Base-by-base conservation (phyloP, 2,797 vertebrate genomes). In the Sebastes nivosus region DNA sequence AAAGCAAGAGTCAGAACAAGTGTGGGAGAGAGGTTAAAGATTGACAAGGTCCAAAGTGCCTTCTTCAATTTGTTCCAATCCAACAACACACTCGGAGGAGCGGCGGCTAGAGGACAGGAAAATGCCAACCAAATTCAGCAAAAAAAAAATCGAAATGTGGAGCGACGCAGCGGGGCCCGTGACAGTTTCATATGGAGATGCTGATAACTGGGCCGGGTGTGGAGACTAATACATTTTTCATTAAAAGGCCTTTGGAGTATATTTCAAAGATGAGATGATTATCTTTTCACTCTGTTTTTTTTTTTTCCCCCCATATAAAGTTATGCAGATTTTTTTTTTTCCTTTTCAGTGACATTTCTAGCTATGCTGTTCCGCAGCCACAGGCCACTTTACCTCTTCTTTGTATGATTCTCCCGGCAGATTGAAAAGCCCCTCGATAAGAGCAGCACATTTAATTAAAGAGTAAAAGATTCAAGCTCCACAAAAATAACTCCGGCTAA, bases 211-310 rank as follows among this genome's bases (percentile, higher is more conserved):
- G 75, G 84, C 46, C 29, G 72, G 50, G 55, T 27, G 64, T 25
- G 36, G 70, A 63, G 79, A 82, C 86, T 82, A 89, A 92, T 92
- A 88, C 79, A 92, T 90, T 63, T 92, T 94, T 94, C 82, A 93
- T 92, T 89, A 90, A 88, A 85, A 87, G 78, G 52, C 69, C 73
- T 88, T 89, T 85, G 84, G 82, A 90, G 72, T 68, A 58, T 2
- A 46, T 90, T 83, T 88, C 89, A 87, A 81, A 92, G 81, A 88
- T 77, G 30, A 87, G 84, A 86, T 81, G 79, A 86, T 86, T 77
- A 88, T 90, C 86, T 89, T 81, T 82, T 75, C 78, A 60, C 57
- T 64, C 25, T 5, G 20, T 72, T 30, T 20, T n/a, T 57, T 59
- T 73, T 46, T 59, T 14, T 38, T 70, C 34, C n/a, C 5, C 29